Conservation (phyloP, 1,140 invertebrate genomes). For the Trichomalopsis sarcophagae region DNA sequence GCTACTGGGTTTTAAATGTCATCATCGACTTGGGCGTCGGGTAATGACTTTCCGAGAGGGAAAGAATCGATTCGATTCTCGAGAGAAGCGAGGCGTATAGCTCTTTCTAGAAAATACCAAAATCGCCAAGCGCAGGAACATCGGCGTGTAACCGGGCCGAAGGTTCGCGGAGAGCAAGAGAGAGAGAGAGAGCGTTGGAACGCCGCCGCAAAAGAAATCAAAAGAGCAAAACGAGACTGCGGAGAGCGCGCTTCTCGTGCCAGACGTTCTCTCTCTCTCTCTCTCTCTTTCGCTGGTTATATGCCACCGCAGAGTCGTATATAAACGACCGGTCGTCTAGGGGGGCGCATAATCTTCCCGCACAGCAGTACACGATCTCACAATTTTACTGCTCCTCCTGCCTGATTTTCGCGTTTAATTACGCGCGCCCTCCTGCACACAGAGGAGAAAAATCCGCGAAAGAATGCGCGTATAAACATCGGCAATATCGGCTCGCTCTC, state of each 20-base stretch:
- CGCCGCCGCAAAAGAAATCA: conserved; percentile 12
- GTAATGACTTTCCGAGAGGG: too few species aligned
- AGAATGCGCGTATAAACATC: neutral
- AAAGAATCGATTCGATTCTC: neutral
- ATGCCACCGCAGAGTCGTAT: neutral
- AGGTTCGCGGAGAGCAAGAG: neutral
- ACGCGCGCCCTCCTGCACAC: neutral
- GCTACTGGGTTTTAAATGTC: neutral
- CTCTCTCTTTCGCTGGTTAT: neutral
- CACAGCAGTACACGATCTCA: conserved; percentile 38
- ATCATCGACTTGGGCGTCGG: neutral
- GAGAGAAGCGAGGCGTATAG: neutral
- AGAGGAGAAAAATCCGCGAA: neutral
- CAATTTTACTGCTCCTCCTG: conserved; percentile 33
- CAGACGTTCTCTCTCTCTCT: conserved; percentile 3
- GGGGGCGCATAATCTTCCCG: conserved; percentile 15
- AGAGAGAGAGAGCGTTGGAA: neutral
- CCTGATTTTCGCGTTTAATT: neutral
- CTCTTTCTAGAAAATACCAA: conserved; percentile 1
- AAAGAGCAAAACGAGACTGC: neutral
- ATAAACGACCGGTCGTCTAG: neutral
- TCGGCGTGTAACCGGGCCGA: neutral
- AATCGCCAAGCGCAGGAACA: neutral
- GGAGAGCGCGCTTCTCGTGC: conserved; percentile 14
- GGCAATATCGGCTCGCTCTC: neutral